These are phyloP conservation scores for Glyphotaelius pellucidus DNA, from an alignment of 2,888 invertebrate genomes.

Conservation along the genomic window DNA sequence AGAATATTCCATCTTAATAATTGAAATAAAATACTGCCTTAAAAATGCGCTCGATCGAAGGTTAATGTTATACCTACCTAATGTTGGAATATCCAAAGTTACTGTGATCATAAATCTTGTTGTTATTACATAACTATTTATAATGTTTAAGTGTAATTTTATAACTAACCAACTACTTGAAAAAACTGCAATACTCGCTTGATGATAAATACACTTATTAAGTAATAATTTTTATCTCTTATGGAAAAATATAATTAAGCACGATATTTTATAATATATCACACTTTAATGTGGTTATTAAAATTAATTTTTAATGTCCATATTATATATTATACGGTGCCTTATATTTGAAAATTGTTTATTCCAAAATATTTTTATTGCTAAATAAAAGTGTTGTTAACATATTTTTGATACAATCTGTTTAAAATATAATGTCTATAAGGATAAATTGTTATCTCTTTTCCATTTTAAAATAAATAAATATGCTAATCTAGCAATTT, in stretches of 20 bases:
- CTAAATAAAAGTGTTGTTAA: background rate
- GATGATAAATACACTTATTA: constrained; percentile 25
- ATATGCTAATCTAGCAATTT: background rate
- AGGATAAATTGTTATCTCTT: background rate
- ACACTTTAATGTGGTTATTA: background rate
- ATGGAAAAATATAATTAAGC: background rate
- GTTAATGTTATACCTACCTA: too few species aligned
- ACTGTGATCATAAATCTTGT: background rate
- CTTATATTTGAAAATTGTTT: constrained; percentile 15
- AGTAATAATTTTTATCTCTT: background rate
- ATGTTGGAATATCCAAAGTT: background rate
- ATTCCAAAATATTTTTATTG: constrained; percentile 13
- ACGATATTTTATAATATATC: background rate
- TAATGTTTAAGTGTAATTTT: background rate
- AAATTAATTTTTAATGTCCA: background rate
- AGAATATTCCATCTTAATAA: background rate
- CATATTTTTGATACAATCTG: constrained; percentile 27
- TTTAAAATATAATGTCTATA: background rate
- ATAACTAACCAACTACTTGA: constrained; percentile 40
- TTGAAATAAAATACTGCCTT: background rate
- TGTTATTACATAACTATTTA: background rate
- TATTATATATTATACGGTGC: background rate
- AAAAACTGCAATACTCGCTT: constrained; percentile 38
- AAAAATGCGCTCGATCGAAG: background rate
- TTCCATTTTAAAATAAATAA: background rate